Conservation (phyloP, 2,113 vertebrate genomes). For the Oophaga pumilio region DNA sequence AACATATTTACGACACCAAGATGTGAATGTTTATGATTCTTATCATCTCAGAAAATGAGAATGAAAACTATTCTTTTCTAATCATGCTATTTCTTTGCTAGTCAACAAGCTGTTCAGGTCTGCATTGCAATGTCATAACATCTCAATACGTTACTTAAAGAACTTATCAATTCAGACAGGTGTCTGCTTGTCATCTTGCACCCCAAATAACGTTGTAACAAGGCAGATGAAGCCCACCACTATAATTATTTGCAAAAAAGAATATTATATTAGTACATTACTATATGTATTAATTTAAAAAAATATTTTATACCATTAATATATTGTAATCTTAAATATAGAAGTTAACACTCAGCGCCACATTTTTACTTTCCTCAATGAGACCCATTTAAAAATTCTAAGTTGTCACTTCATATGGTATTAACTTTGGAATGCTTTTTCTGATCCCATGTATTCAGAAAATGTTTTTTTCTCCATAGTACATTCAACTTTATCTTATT, state of each 20-base stretch:
- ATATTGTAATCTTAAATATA: background rate
- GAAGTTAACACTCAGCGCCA: background rate
- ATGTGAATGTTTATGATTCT: conserved; percentile 39
- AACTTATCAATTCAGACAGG: background rate
- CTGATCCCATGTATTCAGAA: too few species aligned
- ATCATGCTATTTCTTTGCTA: background rate
- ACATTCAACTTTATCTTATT: too few species aligned
- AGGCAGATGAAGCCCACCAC: background rate
- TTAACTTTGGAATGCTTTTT: too few species aligned
- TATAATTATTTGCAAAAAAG: background rate
- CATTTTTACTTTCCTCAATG: too few species aligned
- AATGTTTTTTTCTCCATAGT: too few species aligned
- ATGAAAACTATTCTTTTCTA: conserved; percentile 9
- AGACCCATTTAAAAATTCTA: too few species aligned
- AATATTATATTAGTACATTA: background rate
- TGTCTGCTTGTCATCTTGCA: background rate
- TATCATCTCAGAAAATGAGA: conserved; percentile 32
- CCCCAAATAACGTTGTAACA: background rate
- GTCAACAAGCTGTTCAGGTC: background rate
- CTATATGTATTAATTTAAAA: background rate
- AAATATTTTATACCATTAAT: background rate
- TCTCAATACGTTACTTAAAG: background rate
- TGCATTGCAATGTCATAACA: background rate
- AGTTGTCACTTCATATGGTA: too few species aligned
- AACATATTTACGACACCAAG: conserved; percentile 31